Conservation (phyloP, 2,113 vertebrate genomes). For the Periophthalmodon schlosseri region DNA sequence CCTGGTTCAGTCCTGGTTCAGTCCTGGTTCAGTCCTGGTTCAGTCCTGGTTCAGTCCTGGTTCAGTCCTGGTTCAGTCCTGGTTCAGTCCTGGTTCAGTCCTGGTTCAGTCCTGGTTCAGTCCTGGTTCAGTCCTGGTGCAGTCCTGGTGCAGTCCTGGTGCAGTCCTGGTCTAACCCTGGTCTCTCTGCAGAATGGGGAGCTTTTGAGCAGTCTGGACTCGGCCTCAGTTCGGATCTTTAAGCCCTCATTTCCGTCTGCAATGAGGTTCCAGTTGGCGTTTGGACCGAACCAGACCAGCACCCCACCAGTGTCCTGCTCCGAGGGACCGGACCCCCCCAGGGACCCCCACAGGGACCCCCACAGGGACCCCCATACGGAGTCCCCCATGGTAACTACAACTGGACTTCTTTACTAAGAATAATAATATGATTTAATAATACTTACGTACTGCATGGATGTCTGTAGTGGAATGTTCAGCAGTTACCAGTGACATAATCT, state of each 20-base stretch:
- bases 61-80: too few species aligned
- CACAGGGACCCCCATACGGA: neutral
- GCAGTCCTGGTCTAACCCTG: neutral
- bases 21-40: too few species aligned
- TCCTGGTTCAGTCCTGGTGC: neutral
- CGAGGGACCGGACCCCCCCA: neutral
- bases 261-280: constrained; percentile 67
- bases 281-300: constrained; percentile 58
- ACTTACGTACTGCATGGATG: too few species aligned
- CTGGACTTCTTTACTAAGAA: too few species aligned
- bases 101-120: too few species aligned
- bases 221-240: constrained; percentile 87
- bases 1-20: neutral
- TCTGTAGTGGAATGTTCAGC: too few species aligned
- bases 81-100: too few species aligned
- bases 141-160: neutral
- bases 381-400: too few species aligned
- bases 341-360: neutral
- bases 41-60: too few species aligned
- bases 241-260: constrained; percentile 72
- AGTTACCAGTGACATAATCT: too few species aligned
- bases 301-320: constrained; percentile 33
- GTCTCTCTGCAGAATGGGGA: constrained; percentile 84
- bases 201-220: constrained; percentile 93
- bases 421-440: too few species aligned